phyloP scores from a whole-genome alignment of 1,140 invertebrate species.

The Dendroctonus ponderosae region DNA sequence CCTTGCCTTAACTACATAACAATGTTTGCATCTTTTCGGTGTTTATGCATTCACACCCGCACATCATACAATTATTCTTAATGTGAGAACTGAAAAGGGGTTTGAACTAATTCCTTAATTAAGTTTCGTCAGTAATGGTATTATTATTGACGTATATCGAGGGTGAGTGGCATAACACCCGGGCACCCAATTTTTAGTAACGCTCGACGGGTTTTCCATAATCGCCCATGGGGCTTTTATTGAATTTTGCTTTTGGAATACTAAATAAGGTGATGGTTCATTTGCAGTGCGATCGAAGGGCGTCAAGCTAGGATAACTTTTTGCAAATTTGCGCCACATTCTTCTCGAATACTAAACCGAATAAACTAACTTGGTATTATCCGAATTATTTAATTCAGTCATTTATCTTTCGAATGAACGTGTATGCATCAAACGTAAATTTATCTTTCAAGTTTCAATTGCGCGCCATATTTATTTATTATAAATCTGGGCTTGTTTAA shows the following conservation, averaged over 20 bases:
- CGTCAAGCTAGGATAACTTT: no score
- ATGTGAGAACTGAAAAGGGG: conserved; percentile 17
- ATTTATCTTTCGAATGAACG: neutral
- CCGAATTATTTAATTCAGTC: neutral
- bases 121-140: conserved; percentile 20
- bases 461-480: conserved; percentile 19
- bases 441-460: conserved; percentile 1
- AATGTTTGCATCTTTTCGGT: conserved; percentile 11
- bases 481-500: conserved; percentile 15
- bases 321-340: no score
- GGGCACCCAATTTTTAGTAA: conserved; percentile 15
- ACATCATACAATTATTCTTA: conserved; percentile 14
- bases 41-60: conserved; percentile 6
- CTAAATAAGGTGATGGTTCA: conserved; percentile 12
- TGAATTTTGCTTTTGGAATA: conserved; percentile 25
- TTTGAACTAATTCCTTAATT: conserved; percentile 23
- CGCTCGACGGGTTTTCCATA: conserved; percentile 20
- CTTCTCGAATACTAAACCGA: no score
- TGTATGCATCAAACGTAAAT: conserved; percentile 4
- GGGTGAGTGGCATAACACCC: conserved; percentile 14
- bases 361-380: neutral
- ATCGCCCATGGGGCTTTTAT: conserved; percentile 13
- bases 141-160: conserved; percentile 25
- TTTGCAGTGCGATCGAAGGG: neutral
- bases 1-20: conserved; percentile 3